Base-by-base conservation (phyloP, 2,797 vertebrate genomes). In the Hippocampus kuda region DNA sequence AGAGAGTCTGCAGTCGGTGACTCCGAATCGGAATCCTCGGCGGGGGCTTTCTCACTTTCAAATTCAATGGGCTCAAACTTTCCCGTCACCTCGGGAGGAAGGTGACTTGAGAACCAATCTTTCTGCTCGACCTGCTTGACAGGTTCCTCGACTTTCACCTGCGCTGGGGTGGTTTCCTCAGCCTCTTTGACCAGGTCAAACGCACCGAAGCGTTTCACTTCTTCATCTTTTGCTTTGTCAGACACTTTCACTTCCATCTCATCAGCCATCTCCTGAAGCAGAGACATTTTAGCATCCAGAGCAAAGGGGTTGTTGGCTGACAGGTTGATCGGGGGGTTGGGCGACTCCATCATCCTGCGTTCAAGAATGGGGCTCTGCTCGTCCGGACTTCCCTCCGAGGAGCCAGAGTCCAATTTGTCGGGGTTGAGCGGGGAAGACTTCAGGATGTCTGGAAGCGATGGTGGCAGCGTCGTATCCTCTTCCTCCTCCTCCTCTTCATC, bases 161-260 rank as follows among this genome's bases (percentile, higher is more conserved):
- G 79, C 9, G 68, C 3, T 1, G 70, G 75, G 12, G 71, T 68
- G 1, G 79, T 74, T 48, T 86, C 81, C 42, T 93, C 93, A 0
- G 91, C 93, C 81, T 91, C 94, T 81, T 97, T 97, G 67, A 98
- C 93, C 24, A 98, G 91, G 80, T 98, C 95, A 69, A 95, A 97
- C 0, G 93, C 91, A 11, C 92, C 93, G 65, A 95, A 94, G 79
- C 91, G 91, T 72, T 81, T 67, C 46, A 93, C 92, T 56, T 90
- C 89, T 38, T 88, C 86, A 26, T 63, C 60, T 30, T 80, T 67
- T 5, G 26, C 70, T 22, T 82, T 82, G 26, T 89, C 89, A 0
- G 82, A 54, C 1, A 83, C 80, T 76, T 76, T 89, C 11, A 83
- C 88, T 6, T 90, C 91, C 6, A 91, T 86, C 68, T 90, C 75